Evolutionary conservation across 2,888 invertebrate genomes (phyloP).

Genomic region (Ashinkailepas kermadecensis): DNA sequence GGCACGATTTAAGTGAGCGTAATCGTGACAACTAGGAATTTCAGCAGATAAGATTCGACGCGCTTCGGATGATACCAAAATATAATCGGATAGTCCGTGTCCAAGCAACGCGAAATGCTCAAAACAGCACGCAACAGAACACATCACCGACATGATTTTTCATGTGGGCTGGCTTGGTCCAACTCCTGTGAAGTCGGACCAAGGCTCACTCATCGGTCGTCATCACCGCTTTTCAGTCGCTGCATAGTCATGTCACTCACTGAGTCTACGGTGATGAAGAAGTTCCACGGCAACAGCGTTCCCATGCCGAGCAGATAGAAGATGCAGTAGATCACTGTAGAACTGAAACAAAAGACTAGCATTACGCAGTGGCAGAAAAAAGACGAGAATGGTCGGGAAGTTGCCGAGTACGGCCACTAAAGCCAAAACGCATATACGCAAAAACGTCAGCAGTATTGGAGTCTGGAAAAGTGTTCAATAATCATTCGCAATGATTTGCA

Average conservation of each 20-base stretch:
- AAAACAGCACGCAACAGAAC: not conserved
- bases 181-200: not conserved
- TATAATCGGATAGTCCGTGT: not conserved
- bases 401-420: not conserved
- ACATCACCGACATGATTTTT: not conserved
- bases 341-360: not conserved
- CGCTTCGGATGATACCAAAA: not conserved
- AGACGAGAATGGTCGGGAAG: too few relatives aligned
- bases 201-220: not conserved
- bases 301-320: conserved; percentile 86
- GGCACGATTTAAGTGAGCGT: too few relatives aligned
- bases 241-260: conserved; percentile 50
- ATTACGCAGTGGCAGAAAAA: too few relatives aligned
- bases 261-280: conserved; percentile 89
- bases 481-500: not conserved
- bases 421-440: not conserved
- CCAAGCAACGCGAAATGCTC: not conserved
- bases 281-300: conserved; percentile 89
- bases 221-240: not conserved
- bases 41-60: too few relatives aligned
- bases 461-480: not conserved
- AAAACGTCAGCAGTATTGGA: not conserved
- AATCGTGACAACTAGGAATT: too few relatives aligned
- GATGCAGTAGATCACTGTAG: conserved; percentile 5
- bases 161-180: too few relatives aligned